These are phyloP conservation scores for Oreochromis grahami DNA, from an alignment of 2,797 vertebrate species.

Conservation along the genomic window DNA sequence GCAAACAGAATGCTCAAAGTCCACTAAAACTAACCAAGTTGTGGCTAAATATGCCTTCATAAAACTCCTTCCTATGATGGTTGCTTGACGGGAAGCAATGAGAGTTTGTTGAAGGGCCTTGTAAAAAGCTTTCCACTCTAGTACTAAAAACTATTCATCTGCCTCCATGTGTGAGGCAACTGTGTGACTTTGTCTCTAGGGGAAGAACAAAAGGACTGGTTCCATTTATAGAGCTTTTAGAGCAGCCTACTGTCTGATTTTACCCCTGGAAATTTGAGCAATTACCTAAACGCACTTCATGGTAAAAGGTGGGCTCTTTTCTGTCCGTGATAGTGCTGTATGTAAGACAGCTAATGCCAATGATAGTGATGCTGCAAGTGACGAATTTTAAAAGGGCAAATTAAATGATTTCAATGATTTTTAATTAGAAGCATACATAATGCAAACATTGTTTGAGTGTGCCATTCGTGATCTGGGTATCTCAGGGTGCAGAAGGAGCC, in stretches of 20 bases:
- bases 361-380: neutral
- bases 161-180: neutral
- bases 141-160: conserved; percentile 16
- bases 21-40: neutral
- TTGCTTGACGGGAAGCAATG: conserved; percentile 3
- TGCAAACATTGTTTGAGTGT: neutral
- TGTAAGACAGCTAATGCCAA: neutral
- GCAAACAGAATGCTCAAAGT: neutral
- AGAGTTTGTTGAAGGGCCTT: conserved; percentile 11
- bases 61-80: conserved; percentile 16
- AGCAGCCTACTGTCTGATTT: conserved; percentile 20
- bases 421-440: neutral
- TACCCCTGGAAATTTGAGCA: conserved; percentile 28
- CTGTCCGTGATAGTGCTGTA: neutral
- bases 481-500: neutral
- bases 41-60: conserved; percentile 1
- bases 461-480: neutral
- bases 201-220: conserved; percentile 22
- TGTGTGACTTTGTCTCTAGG: conserved; percentile 24
- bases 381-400: neutral
- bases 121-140: conserved; percentile 34
- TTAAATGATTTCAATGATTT: neutral
- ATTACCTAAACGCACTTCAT: conserved; percentile 1
- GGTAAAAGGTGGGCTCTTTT: neutral
- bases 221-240: conserved; percentile 38